phyloP scores from a whole-genome alignment of 2,113 vertebrate species.

The Anguilla japonica region DNA sequence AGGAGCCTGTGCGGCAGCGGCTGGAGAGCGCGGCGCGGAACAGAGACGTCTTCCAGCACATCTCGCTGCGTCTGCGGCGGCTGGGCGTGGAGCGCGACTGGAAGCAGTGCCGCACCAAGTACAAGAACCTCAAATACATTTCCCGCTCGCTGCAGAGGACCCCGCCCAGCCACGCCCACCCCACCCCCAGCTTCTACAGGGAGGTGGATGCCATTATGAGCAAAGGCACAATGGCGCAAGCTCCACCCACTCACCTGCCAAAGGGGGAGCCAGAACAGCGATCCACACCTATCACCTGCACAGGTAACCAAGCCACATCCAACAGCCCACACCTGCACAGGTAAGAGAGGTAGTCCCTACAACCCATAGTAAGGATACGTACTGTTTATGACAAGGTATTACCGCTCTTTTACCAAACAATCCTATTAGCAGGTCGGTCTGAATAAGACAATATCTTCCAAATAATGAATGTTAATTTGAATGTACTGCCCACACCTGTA shows the following conservation, averaged over 20 bases:
- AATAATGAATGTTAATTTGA: no score
- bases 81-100: constrained; percentile 83
- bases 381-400: no score
- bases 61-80: constrained; percentile 75
- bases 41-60: constrained; percentile 86
- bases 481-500: no score
- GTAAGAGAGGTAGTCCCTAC: not conserved
- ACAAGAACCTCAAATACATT: constrained; percentile 88
- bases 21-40: constrained; percentile 84
- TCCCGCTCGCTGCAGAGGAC: constrained; percentile 81
- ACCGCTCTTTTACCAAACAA: no score
- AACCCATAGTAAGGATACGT: no score
- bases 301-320: not conserved
- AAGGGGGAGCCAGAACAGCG: not conserved
- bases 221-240: not conserved
- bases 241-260: not conserved
- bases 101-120: constrained; percentile 87
- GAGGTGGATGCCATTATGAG: constrained; percentile 82
- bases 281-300: not conserved
- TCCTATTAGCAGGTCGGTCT: no score
- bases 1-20: constrained; percentile 78
- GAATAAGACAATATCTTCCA: no score
- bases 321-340: constrained; percentile 13
- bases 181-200: constrained; percentile 77
- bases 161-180: constrained; percentile 65